Percentiles rank a stretch among this genome's conserved stretches.
phyloP scores from a whole-genome alignment of 2,797 vertebrate species.

The Botia almorhae region DNA sequence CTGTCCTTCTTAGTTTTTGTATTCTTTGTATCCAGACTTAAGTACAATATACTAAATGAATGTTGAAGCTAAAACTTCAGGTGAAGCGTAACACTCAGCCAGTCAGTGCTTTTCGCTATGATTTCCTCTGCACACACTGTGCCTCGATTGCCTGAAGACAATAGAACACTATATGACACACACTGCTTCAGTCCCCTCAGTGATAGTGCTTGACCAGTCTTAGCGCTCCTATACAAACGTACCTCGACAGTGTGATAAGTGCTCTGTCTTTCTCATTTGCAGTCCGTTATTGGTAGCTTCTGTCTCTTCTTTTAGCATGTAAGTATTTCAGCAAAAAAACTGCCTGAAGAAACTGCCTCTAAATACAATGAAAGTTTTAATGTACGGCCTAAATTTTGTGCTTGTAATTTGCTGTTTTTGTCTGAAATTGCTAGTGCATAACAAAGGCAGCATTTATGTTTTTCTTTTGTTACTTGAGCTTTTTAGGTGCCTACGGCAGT shows the following conservation, averaged over 20 bases:
- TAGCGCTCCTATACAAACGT: conserved; percentile 83
- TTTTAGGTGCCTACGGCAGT: conserved; percentile 22
- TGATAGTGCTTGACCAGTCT: conserved; percentile 80
- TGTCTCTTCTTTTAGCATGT: conserved; percentile 45
- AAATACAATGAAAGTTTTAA: background rate
- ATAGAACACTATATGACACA: conserved; percentile 38
- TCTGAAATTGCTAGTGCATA: background rate
- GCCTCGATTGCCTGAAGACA: conserved; percentile 81
- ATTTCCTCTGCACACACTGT: conserved; percentile 87
- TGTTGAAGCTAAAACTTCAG: conserved; percentile 84
- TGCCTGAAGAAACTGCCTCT: conserved; percentile 34
- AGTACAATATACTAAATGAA: conserved; percentile 79
- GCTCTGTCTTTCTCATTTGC: conserved; percentile 51
- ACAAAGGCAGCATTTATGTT: background rate
- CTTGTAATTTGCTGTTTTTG: background rate
- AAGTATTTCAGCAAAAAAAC: conserved; percentile 50
- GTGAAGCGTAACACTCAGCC: conserved; percentile 77
- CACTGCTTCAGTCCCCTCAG: conserved; percentile 40
- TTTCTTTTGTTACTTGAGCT: background rate
- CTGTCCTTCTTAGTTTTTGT: conserved; percentile 44
- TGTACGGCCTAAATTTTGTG: background rate
- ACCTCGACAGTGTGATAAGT: conserved; percentile 59
- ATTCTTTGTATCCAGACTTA: conserved; percentile 42
- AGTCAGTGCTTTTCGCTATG: conserved; percentile 87
- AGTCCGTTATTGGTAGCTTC: conserved; percentile 43